Base-by-base conservation (phyloP, 2,888 invertebrate genomes). In the Andrena camellia region DNA sequence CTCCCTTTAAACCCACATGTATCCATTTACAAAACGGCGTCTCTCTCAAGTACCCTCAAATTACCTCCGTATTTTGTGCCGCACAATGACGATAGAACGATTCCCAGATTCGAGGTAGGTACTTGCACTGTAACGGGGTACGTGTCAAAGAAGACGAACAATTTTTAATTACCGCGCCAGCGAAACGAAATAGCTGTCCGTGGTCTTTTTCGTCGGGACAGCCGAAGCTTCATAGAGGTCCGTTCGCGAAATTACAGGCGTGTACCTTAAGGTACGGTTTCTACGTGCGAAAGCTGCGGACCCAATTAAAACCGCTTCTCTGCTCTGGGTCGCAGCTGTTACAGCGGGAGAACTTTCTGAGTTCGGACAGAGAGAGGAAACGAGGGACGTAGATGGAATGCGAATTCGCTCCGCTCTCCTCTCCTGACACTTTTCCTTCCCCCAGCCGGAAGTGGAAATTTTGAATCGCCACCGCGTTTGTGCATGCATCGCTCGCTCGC, bases 271-370 rank as follows among this genome's bases (percentile, higher is more conserved):
- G 77, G 57, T 60, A 75, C 75, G 57, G 64, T 78, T 76, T 59
- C 76, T 77, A 84, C 78, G 84, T 81, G 86, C 81, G 70, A 83
- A 78, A 74, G 77, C 86, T 78, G 57, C 78, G 83, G 86, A 90
- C 87, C 89, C 90, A 91, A 91, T 91, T 91, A 91, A 91, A 91
- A 91, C 84, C 81, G 91, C 79, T 89, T 87, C 87, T 85, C 89
- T 84, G 87, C 80, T 52, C 52, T 78, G 78, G 87, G 84, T 88
- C 81, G 84, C 90, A 90, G 91, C 89, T 90, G 90, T 88, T 90
- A 70, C 88, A 86, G 85, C 84, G 83, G 81, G 80, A 85, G 88
- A 90, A 91, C 86, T 91, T 91, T 88, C 78, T 72, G 86, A 90
- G 88, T 83, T 77, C 68, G 62, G 74, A 72, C 29, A 78, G 67